Conservation (phyloP, 2,113 vertebrate genomes). For the Vicugna pacos region DNA sequence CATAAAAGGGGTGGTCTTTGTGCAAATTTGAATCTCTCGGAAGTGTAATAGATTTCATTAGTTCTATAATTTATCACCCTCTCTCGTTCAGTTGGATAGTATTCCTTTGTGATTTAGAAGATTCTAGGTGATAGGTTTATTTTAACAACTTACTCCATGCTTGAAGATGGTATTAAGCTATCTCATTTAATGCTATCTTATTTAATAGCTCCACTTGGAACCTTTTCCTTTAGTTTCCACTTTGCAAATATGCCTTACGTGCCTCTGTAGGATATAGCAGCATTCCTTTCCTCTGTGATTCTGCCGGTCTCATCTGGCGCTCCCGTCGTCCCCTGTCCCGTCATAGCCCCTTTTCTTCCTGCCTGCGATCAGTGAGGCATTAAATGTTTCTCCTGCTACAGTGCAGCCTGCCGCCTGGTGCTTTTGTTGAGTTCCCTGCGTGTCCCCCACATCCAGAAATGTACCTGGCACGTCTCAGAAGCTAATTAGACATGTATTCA, state of each 20-base stretch:
- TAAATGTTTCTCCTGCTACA: background rate
- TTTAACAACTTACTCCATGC: background rate
- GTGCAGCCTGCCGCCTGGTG: background rate
- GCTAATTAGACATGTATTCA: slow-evolving; percentile 1
- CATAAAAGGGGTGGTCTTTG: background rate
- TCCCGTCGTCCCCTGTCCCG: background rate
- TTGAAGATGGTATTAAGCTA: background rate
- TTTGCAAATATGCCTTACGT: background rate
- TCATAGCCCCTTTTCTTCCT: background rate
- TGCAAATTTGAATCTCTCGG: background rate
- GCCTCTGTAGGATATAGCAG: background rate
- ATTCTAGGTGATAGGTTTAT: background rate
- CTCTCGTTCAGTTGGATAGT: background rate
- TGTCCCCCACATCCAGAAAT: background rate
- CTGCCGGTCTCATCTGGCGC: background rate
- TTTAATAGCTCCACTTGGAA: background rate
- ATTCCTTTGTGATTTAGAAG: slow-evolving; percentile 18
- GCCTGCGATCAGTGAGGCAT: background rate
- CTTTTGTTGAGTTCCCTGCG: background rate
- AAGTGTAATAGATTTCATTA: background rate
- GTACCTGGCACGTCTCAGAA: background rate
- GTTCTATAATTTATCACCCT: background rate
- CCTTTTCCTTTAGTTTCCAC: background rate
- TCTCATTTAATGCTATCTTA: background rate
- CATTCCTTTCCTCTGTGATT: background rate